These are phyloP conservation scores for Ophonus ardosiacus DNA, from an alignment of 2,888 invertebrate genomes.

Conservation along the genomic window DNA sequence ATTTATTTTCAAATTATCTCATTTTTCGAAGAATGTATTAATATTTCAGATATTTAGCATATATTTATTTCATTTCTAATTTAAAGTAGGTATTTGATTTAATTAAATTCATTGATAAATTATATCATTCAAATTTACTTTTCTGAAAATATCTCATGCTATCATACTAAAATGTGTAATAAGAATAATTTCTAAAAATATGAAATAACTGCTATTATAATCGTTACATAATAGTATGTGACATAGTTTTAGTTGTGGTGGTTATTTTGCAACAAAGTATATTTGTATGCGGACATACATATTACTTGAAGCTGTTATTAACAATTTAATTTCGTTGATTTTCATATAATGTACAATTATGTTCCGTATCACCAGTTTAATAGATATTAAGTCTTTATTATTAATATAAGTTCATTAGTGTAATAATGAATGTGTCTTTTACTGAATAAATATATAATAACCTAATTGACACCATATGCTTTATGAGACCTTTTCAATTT, in stretches of 20 bases:
- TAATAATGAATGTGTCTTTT: not conserved
- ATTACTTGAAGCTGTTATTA: conserved; percentile 42
- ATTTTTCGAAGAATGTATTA: not conserved
- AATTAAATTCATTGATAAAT: not conserved
- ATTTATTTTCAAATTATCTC: conserved; percentile 19
- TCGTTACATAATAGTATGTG: conserved; percentile 53
- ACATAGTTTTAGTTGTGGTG: conserved; percentile 53
- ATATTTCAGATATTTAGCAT: not conserved
- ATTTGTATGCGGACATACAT: conserved; percentile 6
- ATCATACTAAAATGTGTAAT: conserved; percentile 5
- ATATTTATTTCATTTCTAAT: not conserved
- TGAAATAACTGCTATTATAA: conserved; percentile 52
- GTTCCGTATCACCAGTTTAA: conserved; percentile 14
- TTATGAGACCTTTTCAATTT: not conserved
- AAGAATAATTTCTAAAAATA: conserved; percentile 49
- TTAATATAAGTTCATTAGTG: conserved; percentile 17
- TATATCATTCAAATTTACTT: too few relatives aligned
- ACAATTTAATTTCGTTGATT: conserved; percentile 47
- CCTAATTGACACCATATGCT: not conserved
- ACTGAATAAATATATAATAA: not conserved
- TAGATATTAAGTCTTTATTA: conserved; percentile 28
- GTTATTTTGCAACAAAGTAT: conserved; percentile 54
- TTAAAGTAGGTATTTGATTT: not conserved
- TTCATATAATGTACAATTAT: conserved; percentile 3
- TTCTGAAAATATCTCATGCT: too few relatives aligned